These are phyloP conservation scores for Pachliopta kotzebuea DNA, from an alignment of 2,888 invertebrate genomes.

Conservation along the genomic window DNA sequence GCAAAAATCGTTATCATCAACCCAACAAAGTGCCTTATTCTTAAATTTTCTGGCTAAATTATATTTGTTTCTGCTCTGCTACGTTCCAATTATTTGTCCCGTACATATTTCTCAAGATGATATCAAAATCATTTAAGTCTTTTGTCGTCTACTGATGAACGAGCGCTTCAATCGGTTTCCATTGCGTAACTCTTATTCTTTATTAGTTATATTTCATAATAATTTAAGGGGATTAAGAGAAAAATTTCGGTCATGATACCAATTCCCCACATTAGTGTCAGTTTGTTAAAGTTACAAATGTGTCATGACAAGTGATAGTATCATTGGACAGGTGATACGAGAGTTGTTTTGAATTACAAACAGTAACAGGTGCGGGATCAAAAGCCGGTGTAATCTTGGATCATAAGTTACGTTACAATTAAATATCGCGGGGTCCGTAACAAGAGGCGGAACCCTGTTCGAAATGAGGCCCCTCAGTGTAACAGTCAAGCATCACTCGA, in stretches of 20 bases:
- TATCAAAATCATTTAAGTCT: too few relatives aligned
- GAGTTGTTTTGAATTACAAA: constrained; percentile 33
- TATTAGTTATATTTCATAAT: neutral
- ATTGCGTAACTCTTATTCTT: neutral
- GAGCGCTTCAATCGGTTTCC: too few relatives aligned
- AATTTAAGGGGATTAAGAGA: constrained; percentile 4
- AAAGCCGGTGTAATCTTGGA: constrained; percentile 39
- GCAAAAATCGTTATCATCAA: constrained; percentile 43
- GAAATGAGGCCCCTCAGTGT: constrained; percentile 31
- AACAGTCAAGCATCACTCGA: constrained; percentile 45
- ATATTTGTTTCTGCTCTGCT: constrained; percentile 9
- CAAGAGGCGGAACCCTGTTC: constrained; percentile 34
- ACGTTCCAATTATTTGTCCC: neutral
- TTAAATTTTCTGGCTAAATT: constrained; percentile 37
- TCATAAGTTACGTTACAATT: constrained; percentile 36
- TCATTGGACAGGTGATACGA: constrained; percentile 38
- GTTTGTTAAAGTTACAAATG: constrained; percentile 35
- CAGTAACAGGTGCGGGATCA: constrained; percentile 41
- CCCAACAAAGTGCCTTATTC: constrained; percentile 35
- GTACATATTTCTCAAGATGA: too few relatives aligned
- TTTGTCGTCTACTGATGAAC: too few relatives aligned
- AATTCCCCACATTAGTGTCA: constrained; percentile 14
- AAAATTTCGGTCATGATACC: constrained; percentile 6
- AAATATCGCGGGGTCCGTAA: constrained; percentile 35
- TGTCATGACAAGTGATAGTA: constrained; percentile 37